phyloP scores from a whole-genome alignment of 2,113 vertebrate species.

The Pardalotus punctatus region DNA sequence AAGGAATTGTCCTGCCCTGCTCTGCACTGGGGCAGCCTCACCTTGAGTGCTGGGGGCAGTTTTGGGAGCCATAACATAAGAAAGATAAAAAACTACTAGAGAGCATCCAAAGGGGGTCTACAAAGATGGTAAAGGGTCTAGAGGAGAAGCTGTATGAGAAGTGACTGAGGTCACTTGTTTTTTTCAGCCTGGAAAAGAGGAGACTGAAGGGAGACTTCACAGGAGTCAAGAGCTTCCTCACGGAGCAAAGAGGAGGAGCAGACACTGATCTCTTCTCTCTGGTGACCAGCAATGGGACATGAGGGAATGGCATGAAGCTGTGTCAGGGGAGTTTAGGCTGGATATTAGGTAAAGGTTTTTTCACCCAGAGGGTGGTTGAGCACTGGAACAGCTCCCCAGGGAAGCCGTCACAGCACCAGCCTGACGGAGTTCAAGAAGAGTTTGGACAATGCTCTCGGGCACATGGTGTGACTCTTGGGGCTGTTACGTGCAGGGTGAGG shows the following conservation, averaged over 20 bases:
- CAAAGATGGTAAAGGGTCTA: not conserved
- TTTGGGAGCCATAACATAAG: not conserved
- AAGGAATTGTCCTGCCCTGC: not conserved
- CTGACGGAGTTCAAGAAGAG: not conserved
- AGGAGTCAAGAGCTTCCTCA: not conserved
- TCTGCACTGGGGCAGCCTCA: fast-evolving
- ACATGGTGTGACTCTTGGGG: not conserved
- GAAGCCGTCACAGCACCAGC: not conserved
- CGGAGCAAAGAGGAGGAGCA: not conserved
- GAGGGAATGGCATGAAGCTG: not conserved
- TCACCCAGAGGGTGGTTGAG: not conserved
- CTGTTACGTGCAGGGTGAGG: not conserved
- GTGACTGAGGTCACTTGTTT: not conserved
- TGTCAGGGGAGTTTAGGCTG: not conserved
- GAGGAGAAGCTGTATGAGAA: not conserved
- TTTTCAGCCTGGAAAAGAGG: not conserved
- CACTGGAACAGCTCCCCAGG: not conserved
- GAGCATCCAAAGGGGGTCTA: not conserved
- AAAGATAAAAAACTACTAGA: not conserved
- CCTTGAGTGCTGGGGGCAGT: fast-evolving
- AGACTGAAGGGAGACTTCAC: not conserved
- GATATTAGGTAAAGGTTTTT: not conserved
- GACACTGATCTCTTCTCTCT: not conserved
- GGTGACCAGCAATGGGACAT: not conserved
- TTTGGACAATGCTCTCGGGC: not conserved